phyloP scores from a whole-genome alignment of 2,888 invertebrate species.

The Leucophenga montana region DNA sequence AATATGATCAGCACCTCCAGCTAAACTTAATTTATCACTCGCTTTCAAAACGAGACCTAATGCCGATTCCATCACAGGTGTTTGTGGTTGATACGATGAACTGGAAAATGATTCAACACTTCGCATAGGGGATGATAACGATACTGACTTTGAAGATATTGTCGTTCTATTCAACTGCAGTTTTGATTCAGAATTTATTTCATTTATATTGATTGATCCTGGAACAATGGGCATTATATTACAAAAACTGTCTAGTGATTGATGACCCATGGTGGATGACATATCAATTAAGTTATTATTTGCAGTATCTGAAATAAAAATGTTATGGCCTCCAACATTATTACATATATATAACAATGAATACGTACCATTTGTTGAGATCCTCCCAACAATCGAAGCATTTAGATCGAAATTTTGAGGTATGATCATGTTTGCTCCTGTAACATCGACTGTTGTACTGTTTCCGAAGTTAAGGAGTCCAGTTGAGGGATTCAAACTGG shows the following conservation, averaged over 20 bases:
- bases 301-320: neutral
- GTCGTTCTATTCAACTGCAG: too few species aligned
- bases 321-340: neutral
- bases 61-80: slow-evolving; percentile 10
- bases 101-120: slow-evolving; percentile 1
- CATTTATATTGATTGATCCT: slow-evolving; percentile 54
- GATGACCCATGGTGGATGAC: slow-evolving; percentile 14
- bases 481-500: slow-evolving; percentile 74
- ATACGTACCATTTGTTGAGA: slow-evolving; percentile 18
- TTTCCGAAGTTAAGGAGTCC: slow-evolving; percentile 50
- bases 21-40: slow-evolving; percentile 57
- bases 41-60: slow-evolving; percentile 50
- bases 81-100: neutral
- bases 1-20: slow-evolving; percentile 68
- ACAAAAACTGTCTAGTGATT: slow-evolving; percentile 65
- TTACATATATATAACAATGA: neutral
- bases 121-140: slow-evolving; percentile 27
- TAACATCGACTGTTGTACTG: slow-evolving; percentile 35
- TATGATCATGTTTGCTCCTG: slow-evolving; percentile 37
- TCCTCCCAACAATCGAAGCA: slow-evolving; percentile 30
- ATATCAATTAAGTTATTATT: neutral
- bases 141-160: too few species aligned
- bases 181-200: slow-evolving; percentile 17
- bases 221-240: slow-evolving; percentile 72
- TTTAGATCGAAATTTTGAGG: slow-evolving; percentile 42